Conservation (phyloP, 2,113 vertebrate genomes). For the western clawed frog (Xenopus tropicalis) region UCB_Xtro_10.0 CM004445.2:120374001-120374500, state of each 20-base stretch:
- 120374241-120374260: constrained; percentile 2
- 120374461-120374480: background rate
- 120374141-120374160: too few relatives aligned
- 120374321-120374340: background rate
- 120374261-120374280: constrained; percentile 12
- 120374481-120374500: background rate
- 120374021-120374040: too few relatives aligned
- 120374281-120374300: constrained; percentile 22
- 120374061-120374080: too few relatives aligned
- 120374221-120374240: too few relatives aligned
- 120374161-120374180: too few relatives aligned
- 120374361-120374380: background rate
- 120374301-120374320: constrained; percentile 10
- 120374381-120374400: background rate
- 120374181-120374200: too few relatives aligned
- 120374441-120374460: background rate
- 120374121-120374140: too few relatives aligned
- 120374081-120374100: too few relatives aligned
- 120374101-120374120: too few relatives aligned
- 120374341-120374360: background rate
- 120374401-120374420: constrained; percentile 1
- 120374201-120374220: too few relatives aligned
- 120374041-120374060: too few relatives aligned
- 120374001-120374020: too few relatives aligned
- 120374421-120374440: background rate